Percentiles rank a stretch among this genome's conserved stretches.
These are phyloP conservation scores for Garrulus glandarius DNA, from an alignment of 2,797 vertebrate species.

Conservation along the genomic window DNA sequence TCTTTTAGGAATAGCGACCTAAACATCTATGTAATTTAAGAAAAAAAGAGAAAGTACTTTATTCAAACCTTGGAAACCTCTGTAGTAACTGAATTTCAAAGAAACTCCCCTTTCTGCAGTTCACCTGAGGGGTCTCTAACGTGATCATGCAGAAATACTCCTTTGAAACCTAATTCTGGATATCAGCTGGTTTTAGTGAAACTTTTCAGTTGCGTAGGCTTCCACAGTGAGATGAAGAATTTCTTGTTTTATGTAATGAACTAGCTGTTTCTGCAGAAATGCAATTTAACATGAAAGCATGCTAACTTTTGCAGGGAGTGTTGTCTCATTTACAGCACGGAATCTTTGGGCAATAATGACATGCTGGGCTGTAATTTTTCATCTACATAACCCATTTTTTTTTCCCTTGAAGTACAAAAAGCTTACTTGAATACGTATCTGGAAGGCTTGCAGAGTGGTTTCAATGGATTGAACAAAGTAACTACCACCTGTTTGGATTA, in stretches of 20 bases:
- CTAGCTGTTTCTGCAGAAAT: background rate
- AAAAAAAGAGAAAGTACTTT: background rate
- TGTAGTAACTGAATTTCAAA: background rate
- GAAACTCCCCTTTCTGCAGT: background rate
- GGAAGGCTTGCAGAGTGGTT: background rate
- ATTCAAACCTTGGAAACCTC: background rate
- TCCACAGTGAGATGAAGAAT: background rate
- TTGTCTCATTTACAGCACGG: background rate
- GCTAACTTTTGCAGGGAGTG: background rate
- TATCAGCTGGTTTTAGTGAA: background rate
- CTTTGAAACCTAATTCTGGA: background rate
- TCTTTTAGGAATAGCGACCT: background rate
- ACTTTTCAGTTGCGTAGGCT: background rate
- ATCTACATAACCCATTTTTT: background rate
- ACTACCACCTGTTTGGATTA: background rate
- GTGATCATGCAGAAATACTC: background rate
- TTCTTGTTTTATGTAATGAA: background rate
- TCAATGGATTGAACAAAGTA: background rate
- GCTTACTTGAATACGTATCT: background rate
- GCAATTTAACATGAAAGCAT: background rate
- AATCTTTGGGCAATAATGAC: background rate
- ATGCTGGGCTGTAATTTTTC: background rate
- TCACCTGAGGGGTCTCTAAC: background rate
- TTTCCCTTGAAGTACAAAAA: background rate
- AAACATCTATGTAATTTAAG: background rate